These are phyloP conservation scores for Hemiprocne comata DNA, from an alignment of 2,113 vertebrate species.

Conservation along the genomic window DNA sequence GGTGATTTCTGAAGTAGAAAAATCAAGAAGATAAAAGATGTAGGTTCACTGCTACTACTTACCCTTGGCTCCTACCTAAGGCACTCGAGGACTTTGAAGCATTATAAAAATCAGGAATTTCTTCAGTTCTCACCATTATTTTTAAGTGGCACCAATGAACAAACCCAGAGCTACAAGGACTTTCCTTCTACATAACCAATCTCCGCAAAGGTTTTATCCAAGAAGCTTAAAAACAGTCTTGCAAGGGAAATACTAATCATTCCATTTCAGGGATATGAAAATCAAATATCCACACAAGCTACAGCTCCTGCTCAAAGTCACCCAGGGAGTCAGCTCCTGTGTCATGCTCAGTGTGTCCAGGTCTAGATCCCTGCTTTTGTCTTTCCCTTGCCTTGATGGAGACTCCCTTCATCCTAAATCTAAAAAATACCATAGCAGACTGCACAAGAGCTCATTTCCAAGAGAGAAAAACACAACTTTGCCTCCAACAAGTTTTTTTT, in stretches of 20 bases:
- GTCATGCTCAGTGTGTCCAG: neutral
- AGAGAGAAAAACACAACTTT: neutral
- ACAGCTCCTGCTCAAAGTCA: neutral
- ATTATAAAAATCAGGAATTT: neutral
- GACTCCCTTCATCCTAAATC: neutral
- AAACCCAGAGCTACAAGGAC: neutral
- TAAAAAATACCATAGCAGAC: neutral
- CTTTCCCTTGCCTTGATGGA: neutral
- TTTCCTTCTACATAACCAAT: neutral
- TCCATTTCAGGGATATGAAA: neutral
- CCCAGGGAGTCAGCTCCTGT: neutral
- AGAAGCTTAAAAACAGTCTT: neutral
- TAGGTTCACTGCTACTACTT: neutral
- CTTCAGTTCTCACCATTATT: neutral
- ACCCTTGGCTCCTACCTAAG: neutral
- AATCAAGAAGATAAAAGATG: neutral
- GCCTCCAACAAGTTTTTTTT: neutral
- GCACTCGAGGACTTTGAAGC: neutral
- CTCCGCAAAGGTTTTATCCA: neutral
- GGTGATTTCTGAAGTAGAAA: neutral
- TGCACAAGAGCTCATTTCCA: neutral
- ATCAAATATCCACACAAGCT: neutral
- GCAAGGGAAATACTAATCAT: neutral
- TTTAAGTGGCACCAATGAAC: neutral
- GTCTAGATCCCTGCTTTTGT: neutral